Evolutionary conservation across 2,113 vertebrate genomes (phyloP).

Genomic region (Nansenia antarctica): DNA sequence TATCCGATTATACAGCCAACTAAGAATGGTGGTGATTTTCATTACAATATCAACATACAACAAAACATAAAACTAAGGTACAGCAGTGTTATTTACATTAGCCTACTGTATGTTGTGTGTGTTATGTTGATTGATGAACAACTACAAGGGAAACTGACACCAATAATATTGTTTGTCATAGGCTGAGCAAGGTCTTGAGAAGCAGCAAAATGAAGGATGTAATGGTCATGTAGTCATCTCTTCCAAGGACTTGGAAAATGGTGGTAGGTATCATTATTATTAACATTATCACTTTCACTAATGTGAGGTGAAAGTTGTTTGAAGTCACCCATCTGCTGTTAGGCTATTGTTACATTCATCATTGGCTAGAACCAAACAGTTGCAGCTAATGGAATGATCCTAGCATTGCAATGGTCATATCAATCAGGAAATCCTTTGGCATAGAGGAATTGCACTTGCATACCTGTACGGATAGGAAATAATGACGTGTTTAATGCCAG

Average conservation of each 20-base stretch:
- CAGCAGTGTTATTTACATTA: background rate
- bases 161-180: conserved; percentile 12
- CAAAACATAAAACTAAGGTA: conserved; percentile 63
- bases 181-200: conserved; percentile 34
- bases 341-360: background rate
- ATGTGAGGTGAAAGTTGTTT: background rate
- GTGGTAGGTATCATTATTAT: conserved; percentile 43
- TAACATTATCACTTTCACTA: background rate
- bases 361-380: too few species aligned
- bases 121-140: background rate
- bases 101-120: background rate
- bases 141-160: background rate
- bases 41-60: too few species aligned
- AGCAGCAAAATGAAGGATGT: too few species aligned
- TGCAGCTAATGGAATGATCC: too few species aligned
- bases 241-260: conserved; percentile 20
- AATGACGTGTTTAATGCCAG: background rate
- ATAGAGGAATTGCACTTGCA: background rate
- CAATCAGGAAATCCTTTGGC: too few species aligned
- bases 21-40: too few species aligned
- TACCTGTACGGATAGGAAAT: too few species aligned
- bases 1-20: too few species aligned
- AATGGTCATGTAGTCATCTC: conserved; percentile 54
- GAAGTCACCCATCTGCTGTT: background rate
- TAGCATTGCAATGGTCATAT: too few species aligned